These are phyloP conservation scores for Eonycteris spelaea DNA, from an alignment of 2,113 vertebrate genomes.

Conservation along the genomic window DNA sequence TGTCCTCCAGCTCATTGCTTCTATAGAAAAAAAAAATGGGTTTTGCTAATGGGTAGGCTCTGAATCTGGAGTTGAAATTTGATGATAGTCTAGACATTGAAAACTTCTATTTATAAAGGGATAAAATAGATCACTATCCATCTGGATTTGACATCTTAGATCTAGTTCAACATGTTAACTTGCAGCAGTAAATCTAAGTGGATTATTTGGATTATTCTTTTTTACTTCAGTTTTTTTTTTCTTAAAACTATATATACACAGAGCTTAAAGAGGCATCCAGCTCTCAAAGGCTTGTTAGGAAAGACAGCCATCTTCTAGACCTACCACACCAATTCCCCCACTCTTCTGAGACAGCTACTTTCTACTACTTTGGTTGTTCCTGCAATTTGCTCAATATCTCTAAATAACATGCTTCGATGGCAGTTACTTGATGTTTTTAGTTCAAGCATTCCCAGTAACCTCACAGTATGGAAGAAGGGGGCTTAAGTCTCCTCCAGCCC, in stretches of 20 bases:
- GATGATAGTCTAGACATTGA: neutral
- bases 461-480: neutral
- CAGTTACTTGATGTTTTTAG: neutral
- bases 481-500: neutral
- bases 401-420: neutral
- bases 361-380: neutral
- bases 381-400: neutral
- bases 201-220: neutral
- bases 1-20: neutral
- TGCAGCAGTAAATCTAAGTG: neutral
- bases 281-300: neutral
- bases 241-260: neutral
- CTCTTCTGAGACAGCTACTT: neutral
- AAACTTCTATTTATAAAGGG: neutral
- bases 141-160: neutral
- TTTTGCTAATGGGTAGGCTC: neutral
- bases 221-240: slow-evolving; percentile 9
- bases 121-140: neutral
- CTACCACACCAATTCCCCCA: neutral
- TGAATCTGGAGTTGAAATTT: neutral
- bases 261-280: neutral
- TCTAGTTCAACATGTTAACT: neutral
- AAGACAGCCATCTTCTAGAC: neutral
- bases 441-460: neutral
- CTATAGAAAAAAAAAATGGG: neutral